phyloP scores from a whole-genome alignment of 2,888 invertebrate species.

The Chrysodeixis includens region DNA sequence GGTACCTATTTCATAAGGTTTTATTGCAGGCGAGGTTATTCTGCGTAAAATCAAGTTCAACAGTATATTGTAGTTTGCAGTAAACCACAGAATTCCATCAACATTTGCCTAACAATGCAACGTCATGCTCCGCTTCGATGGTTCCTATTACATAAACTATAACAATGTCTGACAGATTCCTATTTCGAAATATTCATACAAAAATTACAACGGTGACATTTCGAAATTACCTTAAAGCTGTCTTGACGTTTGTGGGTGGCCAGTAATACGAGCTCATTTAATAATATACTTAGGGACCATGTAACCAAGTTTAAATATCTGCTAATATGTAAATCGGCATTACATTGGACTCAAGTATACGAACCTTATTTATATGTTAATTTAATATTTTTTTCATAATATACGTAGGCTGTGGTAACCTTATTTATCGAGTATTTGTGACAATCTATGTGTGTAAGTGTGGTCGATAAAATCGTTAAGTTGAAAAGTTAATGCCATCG shows the following conservation, averaged over 20 bases:
- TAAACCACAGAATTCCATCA: too few species aligned
- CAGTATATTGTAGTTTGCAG: not conserved
- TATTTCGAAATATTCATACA: not conserved
- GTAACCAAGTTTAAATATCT: constrained; percentile 23
- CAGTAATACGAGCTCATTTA: constrained; percentile 24
- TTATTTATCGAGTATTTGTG: constrained; percentile 25
- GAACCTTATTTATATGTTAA: constrained; percentile 53
- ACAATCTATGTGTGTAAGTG: constrained; percentile 31
- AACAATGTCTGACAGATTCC: not conserved
- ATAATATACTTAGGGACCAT: constrained; percentile 33
- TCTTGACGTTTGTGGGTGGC: constrained; percentile 30
- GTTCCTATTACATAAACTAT: not conserved
- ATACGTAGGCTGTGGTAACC: constrained; percentile 35
- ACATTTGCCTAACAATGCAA: not conserved
- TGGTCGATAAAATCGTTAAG: constrained; percentile 21
- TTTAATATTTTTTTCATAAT: constrained; percentile 35
- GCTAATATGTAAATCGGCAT: constrained; percentile 48
- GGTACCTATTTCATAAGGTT: not conserved
- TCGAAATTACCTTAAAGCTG: constrained; percentile 5
- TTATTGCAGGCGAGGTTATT: not conserved
- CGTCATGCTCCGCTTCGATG: not conserved
- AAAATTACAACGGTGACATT: not conserved
- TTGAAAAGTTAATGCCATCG: constrained; percentile 18
- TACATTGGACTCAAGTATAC: constrained; percentile 48
- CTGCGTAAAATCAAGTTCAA: not conserved